Evolutionary conservation across 2,113 vertebrate species (phyloP).

Genomic region (Puffinus mauretanicus): DNA sequence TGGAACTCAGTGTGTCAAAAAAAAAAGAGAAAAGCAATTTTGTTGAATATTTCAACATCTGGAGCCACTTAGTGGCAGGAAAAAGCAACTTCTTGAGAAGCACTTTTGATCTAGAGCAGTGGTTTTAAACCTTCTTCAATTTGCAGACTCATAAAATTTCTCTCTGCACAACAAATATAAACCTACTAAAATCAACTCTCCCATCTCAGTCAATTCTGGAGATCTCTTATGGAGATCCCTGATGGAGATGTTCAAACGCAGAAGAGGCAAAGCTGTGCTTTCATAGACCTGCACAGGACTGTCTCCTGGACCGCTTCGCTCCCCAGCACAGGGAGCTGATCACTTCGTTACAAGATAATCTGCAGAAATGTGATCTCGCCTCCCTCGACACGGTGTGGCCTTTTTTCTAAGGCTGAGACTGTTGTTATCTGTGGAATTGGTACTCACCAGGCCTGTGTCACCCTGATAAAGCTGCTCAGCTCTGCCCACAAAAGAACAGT

Average conservation of each 20-base stretch:
- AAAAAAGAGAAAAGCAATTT: conserved; percentile 20
- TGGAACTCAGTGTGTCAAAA: conserved; percentile 26
- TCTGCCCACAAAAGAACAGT: background rate
- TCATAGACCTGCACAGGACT: background rate
- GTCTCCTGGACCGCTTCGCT: background rate
- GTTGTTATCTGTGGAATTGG: background rate
- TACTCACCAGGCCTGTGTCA: background rate
- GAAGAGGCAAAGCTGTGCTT: background rate
- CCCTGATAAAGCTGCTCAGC: background rate
- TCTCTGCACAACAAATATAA: background rate
- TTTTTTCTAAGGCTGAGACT: background rate
- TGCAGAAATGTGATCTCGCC: background rate
- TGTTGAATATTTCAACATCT: conserved; percentile 74
- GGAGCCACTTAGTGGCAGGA: conserved; percentile 71
- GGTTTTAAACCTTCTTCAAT: conserved; percentile 31
- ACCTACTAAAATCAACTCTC: background rate
- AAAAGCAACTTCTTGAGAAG: conserved; percentile 61
- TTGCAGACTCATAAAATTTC: background rate
- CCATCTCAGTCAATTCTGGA: background rate
- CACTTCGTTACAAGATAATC: background rate
- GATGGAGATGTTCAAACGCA: background rate
- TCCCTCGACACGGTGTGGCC: accelerated
- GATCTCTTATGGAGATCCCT: background rate
- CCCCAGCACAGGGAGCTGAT: background rate
- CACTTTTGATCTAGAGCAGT: conserved; percentile 22